These are phyloP conservation scores for Pseudomyrmex concolor DNA, from an alignment of 1,140 invertebrate species.

Conservation along the genomic window DNA sequence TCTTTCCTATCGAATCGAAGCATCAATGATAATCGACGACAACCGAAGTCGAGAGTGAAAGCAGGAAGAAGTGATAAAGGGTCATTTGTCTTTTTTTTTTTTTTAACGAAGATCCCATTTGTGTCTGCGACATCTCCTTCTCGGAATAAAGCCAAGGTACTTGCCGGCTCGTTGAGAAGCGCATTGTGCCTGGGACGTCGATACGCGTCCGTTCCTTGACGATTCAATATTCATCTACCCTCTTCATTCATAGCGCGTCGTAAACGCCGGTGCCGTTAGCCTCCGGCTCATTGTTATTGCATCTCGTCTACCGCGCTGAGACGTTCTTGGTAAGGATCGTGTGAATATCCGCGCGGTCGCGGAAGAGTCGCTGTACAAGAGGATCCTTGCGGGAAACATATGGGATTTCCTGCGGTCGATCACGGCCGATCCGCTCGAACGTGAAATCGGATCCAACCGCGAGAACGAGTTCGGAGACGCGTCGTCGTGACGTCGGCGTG, in stretches of 20 bases:
- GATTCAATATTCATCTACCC: slow-evolving; percentile 41
- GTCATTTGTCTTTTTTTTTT: slow-evolving; percentile 37
- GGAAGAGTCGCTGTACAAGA: slow-evolving; percentile 33
- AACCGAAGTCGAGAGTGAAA: neutral
- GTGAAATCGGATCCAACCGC: slow-evolving; percentile 74
- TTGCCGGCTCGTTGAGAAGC: neutral
- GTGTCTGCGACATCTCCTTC: slow-evolving; percentile 7
- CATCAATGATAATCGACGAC: slow-evolving; percentile 20
- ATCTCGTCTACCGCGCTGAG: neutral
- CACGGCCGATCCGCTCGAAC: slow-evolving; percentile 65
- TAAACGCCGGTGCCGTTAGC: slow-evolving; percentile 41
- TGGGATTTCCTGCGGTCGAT: slow-evolving; percentile 72
- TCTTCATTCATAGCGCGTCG: neutral
- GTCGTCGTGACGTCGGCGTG: slow-evolving; percentile 22
- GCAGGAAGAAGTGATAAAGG: slow-evolving; percentile 15
- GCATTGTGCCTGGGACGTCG: slow-evolving; percentile 44
- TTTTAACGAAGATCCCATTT: slow-evolving; percentile 1
- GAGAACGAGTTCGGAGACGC: slow-evolving; percentile 62
- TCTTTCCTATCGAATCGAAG: neutral
- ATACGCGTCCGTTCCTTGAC: slow-evolving; percentile 43
- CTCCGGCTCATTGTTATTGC: slow-evolving; percentile 53
- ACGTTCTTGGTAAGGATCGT: slow-evolving; percentile 10
- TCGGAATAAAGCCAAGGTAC: slow-evolving; percentile 20
- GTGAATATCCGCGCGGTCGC: slow-evolving; percentile 52
- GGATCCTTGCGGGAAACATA: slow-evolving; percentile 71